Conservation (phyloP, 2,113 vertebrate species). For the Thamnophis sirtalis region DNA sequence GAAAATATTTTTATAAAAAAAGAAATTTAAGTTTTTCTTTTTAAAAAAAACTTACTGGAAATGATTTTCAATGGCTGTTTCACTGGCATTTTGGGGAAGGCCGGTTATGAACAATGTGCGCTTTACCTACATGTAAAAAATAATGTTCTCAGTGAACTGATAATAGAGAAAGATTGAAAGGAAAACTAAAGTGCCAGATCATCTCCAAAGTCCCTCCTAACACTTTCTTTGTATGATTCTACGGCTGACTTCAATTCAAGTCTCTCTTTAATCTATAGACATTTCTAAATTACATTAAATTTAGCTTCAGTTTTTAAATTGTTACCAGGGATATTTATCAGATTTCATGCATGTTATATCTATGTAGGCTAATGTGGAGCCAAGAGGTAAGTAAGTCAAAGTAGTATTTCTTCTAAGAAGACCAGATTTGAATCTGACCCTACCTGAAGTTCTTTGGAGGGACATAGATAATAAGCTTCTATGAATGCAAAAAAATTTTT, state of each 20-base stretch:
- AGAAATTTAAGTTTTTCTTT: background rate
- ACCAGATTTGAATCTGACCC: background rate
- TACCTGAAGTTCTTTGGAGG: background rate
- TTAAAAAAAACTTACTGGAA: constrained; percentile 74
- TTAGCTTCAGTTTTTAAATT: background rate
- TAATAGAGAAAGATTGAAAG: background rate
- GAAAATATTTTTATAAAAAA: background rate
- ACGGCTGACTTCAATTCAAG: background rate
- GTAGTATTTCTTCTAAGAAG: background rate
- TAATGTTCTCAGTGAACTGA: background rate
- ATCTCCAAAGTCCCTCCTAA: background rate
- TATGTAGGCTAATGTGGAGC: background rate
- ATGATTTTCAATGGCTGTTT: constrained; percentile 75
- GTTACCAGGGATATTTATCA: background rate
- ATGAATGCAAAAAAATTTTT: background rate
- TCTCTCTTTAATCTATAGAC: background rate
- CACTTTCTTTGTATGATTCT: background rate
- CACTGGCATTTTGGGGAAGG: constrained; percentile 73
- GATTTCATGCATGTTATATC: background rate
- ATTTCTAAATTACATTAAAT: background rate
- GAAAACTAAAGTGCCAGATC: background rate
- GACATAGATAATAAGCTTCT: background rate
- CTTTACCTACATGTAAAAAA: constrained; percentile 70
- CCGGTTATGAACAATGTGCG: constrained; percentile 84
- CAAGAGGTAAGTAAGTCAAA: background rate